Percentiles rank a stretch among this genome's conserved stretches.
These are phyloP conservation scores for Drosophila navojoa DNA, from an alignment of 1,140 invertebrate genomes.

Conservation along the genomic window DNA sequence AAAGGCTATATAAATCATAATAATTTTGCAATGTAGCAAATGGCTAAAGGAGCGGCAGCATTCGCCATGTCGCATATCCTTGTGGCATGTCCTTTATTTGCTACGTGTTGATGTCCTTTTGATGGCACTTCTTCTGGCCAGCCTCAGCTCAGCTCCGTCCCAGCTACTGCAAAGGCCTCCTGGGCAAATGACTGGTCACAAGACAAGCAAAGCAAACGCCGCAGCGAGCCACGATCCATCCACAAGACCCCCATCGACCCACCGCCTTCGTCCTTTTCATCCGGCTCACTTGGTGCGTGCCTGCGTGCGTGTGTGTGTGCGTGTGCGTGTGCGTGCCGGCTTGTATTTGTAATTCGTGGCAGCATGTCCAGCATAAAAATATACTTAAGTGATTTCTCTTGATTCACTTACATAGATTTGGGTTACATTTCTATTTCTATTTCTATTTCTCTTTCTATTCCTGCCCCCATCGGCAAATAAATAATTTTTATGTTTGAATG, in stretches of 20 bases:
- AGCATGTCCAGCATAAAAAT: slow-evolving; percentile 82
- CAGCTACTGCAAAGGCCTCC: slow-evolving; percentile 38
- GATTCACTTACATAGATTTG: slow-evolving; percentile 82
- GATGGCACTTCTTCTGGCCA: slow-evolving; percentile 65
- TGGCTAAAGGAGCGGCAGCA: slow-evolving; percentile 59
- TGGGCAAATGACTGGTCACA: slow-evolving; percentile 69
- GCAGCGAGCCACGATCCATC: slow-evolving; percentile 30
- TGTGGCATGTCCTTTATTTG: slow-evolving; percentile 82
- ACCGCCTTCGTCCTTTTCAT: slow-evolving; percentile 21
- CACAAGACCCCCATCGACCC: background rate
- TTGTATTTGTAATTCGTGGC: slow-evolving; percentile 80
- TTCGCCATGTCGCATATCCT: slow-evolving; percentile 67
- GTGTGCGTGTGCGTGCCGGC: slow-evolving; percentile 55
- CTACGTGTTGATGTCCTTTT: slow-evolving; percentile 82
- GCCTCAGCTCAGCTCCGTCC: slow-evolving; percentile 14
- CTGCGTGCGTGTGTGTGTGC: slow-evolving; percentile 49
- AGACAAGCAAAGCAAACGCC: slow-evolving; percentile 58
- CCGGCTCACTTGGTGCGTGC: slow-evolving; percentile 1
- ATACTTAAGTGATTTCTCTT: slow-evolving; percentile 82
- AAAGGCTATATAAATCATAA: slow-evolving; percentile 82
- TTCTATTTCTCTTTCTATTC: slow-evolving; percentile 8
- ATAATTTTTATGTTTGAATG: slow-evolving; percentile 75
- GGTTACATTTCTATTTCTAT: slow-evolving; percentile 69
- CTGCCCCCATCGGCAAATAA: slow-evolving; percentile 57
- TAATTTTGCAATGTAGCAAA: slow-evolving; percentile 81